These are phyloP conservation scores for Myrmophylax atrothorax DNA, from an alignment of 2,113 vertebrate species.

Conservation along the genomic window DNA sequence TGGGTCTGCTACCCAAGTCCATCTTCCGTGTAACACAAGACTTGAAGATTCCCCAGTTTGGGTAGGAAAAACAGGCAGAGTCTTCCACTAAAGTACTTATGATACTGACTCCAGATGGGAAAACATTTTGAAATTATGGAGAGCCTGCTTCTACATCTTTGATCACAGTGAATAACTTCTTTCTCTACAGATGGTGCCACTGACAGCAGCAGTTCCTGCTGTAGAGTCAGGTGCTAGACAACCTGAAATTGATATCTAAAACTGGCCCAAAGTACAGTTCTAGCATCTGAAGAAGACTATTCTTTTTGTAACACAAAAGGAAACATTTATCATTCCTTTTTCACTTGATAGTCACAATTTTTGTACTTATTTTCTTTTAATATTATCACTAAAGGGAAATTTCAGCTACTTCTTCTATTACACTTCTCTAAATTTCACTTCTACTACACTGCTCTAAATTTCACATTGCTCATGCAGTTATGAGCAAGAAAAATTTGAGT, in stretches of 20 bases:
- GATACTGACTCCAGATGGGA: background rate
- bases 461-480: slow-evolving; percentile 24
- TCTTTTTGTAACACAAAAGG: background rate
- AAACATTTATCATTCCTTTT: background rate
- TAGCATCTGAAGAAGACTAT: background rate
- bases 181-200: slow-evolving; percentile 1
- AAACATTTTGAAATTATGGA: slow-evolving; percentile 19
- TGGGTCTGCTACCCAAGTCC: background rate
- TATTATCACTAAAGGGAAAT: background rate
- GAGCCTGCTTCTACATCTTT: slow-evolving; percentile 2
- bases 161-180: slow-evolving; percentile 9
- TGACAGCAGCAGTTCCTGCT: background rate
- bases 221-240: background rate
- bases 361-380: background rate
- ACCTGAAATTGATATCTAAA: background rate
- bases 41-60: background rate
- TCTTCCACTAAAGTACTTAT: background rate
- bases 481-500: slow-evolving; percentile 43
- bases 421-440: slow-evolving; percentile 11
- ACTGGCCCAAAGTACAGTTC: background rate
- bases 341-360: background rate
- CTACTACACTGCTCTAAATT: slow-evolving; percentile 25
- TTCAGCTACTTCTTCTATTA: background rate
- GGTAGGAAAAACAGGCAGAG: background rate
- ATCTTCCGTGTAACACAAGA: background rate